Conservation (phyloP, 2,113 vertebrate genomes). For the Epinephelus lanceolatus region DNA sequence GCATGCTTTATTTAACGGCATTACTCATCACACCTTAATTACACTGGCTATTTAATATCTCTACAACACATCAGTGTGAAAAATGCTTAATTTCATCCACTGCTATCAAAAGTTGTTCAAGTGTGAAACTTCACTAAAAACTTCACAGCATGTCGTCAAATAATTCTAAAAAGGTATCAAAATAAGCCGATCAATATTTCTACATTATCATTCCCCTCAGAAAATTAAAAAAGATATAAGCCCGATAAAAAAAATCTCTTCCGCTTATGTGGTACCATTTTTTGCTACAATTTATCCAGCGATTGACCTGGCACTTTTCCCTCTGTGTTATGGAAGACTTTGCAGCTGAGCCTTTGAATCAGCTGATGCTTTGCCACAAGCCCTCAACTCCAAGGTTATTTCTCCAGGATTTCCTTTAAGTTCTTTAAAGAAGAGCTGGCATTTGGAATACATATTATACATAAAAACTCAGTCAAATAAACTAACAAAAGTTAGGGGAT, state of each 20-base stretch:
- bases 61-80: background rate
- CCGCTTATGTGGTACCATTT: conserved; percentile 60
- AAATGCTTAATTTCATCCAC: background rate
- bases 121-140: background rate
- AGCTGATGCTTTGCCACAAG: conserved; percentile 80
- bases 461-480: conserved; percentile 85
- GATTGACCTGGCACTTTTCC: conserved; percentile 76
- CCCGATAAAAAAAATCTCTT: conserved; percentile 64
- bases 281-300: conserved; percentile 72
- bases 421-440: conserved; percentile 80
- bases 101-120: background rate
- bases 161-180: conserved; percentile 45
- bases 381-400: conserved; percentile 83
- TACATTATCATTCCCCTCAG: conserved; percentile 71
- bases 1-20: background rate
- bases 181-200: conserved; percentile 56
- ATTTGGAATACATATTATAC: conserved; percentile 84
- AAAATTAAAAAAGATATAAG: conserved; percentile 69
- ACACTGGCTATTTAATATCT: background rate
- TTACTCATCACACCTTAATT: background rate
- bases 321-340: conserved; percentile 82
- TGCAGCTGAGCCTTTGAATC: conserved; percentile 82
- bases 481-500: conserved; percentile 83
- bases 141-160: conserved; percentile 49
- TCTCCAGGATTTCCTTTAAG: conserved; percentile 82